Percentiles rank a stretch among this genome's conserved stretches.
These are phyloP conservation scores for Priocnemis perturbator DNA, from an alignment of 2,888 invertebrate genomes.

Conservation along the genomic window DNA sequence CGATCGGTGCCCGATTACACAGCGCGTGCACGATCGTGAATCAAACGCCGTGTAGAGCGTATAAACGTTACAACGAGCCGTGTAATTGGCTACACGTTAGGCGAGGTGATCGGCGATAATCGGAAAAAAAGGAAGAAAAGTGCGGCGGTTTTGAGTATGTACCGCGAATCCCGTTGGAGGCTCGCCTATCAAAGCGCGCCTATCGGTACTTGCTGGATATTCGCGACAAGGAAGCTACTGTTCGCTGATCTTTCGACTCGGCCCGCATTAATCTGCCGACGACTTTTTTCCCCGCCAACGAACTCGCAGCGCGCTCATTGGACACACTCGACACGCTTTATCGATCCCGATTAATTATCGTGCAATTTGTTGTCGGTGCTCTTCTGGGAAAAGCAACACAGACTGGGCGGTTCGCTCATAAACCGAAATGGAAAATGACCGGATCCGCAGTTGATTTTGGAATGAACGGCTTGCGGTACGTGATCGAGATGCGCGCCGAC, in stretches of 20 bases:
- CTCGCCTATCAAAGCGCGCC: neutral
- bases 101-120: conserved; percentile 7
- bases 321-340: too few species aligned
- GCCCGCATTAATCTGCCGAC: too few species aligned
- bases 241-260: neutral
- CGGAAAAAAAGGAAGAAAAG: neutral
- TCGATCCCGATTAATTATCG: too few species aligned
- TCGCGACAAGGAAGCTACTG: conserved; percentile 6
- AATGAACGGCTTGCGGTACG: neutral
- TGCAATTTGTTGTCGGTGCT: too few species aligned
- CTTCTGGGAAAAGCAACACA: too few species aligned
- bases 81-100: conserved; percentile 44
- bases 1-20: conserved; percentile 35
- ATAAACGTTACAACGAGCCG: conserved; percentile 39
- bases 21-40: conserved; percentile 29
- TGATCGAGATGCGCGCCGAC: too few species aligned
- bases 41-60: conserved; percentile 34
- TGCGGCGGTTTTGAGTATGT: neutral
- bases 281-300: too few species aligned
- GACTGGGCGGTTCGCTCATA: too few species aligned
- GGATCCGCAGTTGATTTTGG: neutral
- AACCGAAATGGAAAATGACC: too few species aligned
- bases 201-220: neutral
- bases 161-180: neutral
- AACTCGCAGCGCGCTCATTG: too few species aligned